Percentiles rank a stretch among this genome's conserved stretches.
Evolutionary conservation across 2,797 vertebrate species (phyloP).

Genomic region (Toxotes lorentzi): DNA sequence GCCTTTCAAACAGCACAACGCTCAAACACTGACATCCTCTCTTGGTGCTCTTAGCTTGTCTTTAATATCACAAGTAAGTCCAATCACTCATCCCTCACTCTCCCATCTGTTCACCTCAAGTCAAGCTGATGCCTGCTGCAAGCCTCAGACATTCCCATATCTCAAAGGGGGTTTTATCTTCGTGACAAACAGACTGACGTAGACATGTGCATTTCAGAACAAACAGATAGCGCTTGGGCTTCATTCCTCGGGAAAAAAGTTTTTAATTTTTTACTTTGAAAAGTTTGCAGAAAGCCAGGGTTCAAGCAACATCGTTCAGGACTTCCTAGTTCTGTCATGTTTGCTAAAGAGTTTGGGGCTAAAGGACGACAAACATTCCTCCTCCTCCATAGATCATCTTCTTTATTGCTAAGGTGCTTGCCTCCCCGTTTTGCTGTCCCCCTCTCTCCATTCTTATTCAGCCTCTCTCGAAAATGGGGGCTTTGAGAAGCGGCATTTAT

Average conservation of each 20-base stretch:
- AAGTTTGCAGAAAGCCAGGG: neutral
- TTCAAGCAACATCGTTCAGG: conserved; percentile 10
- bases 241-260: neutral
- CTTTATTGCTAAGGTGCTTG: neutral
- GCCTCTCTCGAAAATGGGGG: neutral
- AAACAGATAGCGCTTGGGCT: neutral
- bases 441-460: neutral
- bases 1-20: conserved; percentile 16
- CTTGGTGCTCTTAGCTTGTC: conserved; percentile 1
- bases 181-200: conserved; percentile 6
- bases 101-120: conserved; percentile 43
- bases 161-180: conserved; percentile 25
- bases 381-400: conserved; percentile 6
- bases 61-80: conserved; percentile 22
- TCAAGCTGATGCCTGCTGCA: conserved; percentile 9
- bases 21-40: conserved; percentile 34
- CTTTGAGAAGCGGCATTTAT: neutral
- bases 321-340: neutral
- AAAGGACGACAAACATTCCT: conserved; percentile 6
- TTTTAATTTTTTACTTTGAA: conserved; percentile 6
- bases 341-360: neutral
- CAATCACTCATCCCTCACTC: neutral
- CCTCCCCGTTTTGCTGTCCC: neutral
- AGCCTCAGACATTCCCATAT: conserved; percentile 17
- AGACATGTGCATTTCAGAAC: neutral